Evolutionary conservation across 2,888 invertebrate genomes (phyloP).

Genomic region (Hypomecis atomaria): DNA sequence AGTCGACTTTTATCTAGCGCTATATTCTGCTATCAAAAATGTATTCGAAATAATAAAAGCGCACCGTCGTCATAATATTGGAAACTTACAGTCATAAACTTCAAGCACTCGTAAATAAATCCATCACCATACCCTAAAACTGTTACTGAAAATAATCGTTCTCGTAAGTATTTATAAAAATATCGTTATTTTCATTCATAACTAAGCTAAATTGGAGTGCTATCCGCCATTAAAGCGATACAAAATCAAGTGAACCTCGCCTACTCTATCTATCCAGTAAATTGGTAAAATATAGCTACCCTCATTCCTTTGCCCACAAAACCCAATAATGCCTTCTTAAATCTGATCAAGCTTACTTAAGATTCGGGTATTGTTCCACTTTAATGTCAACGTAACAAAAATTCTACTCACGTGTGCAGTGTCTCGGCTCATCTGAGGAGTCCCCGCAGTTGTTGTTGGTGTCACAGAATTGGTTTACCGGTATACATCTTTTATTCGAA

Average conservation of each 20-base stretch:
- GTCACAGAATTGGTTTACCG: conserved; percentile 91
- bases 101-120: no score
- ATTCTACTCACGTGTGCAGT: conserved; percentile 90
- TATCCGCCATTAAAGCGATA: no score
- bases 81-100: no score
- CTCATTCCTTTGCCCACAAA: not conserved
- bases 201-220: no score
- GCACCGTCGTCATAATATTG: no score
- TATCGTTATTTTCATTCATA: no score
- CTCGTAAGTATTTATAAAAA: no score
- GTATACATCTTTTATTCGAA: conserved; percentile 87
- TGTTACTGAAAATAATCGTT: no score
- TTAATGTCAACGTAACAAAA: conserved; percentile 19
- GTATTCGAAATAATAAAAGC: no score
- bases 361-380: conserved; percentile 16
- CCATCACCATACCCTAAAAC: no score
- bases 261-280: not conserved
- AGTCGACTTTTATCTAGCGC: no score
- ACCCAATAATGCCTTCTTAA: conserved; percentile 11
- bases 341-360: conserved; percentile 16
- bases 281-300: not conserved
- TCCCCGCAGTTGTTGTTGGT: conserved; percentile 92
- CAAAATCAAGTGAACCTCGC: not conserved
- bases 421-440: conserved; percentile 91
- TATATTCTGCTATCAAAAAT: no score